A percentile compares a stretch with the other conserved stretches of the same genome.
phyloP scores from a whole-genome alignment of 2,113 vertebrate species.

The Atlantisia rogersi region DNA sequence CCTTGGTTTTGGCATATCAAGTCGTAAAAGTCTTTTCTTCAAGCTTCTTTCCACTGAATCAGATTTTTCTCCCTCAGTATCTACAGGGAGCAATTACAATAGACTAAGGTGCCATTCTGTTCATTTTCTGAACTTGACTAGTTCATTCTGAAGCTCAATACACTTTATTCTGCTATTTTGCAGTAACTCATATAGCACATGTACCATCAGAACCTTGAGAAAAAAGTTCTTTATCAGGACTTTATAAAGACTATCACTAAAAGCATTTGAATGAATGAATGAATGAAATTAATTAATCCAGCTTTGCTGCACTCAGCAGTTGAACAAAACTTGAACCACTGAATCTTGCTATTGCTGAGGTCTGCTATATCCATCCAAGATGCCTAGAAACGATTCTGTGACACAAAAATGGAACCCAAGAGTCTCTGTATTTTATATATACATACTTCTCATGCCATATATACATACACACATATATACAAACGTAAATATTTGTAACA shows the following conservation, averaged over 20 bases:
- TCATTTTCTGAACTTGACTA: neutral
- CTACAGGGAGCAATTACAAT: neutral
- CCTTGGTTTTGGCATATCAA: neutral
- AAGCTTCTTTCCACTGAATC: neutral
- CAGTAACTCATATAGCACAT: neutral
- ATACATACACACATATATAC: accelerated
- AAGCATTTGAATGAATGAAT: neutral
- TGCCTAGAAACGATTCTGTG: neutral
- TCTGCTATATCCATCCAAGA: neutral
- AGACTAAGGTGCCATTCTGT: neutral
- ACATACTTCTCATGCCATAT: neutral
- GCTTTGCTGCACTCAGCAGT: neutral
- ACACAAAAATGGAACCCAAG: neutral
- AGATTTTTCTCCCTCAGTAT: neutral
- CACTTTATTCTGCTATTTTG: neutral
- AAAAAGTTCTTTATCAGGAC: neutral
- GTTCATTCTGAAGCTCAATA: neutral
- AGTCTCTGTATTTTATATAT: neutral
- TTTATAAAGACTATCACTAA: neutral
- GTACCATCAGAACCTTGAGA: neutral
- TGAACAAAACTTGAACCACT: neutral
- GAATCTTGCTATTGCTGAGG: neutral
- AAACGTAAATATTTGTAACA: neutral
- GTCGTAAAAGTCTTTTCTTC: neutral
- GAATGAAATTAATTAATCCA: neutral